phyloP scores from a whole-genome alignment of 1,140 invertebrate species.

The Rhyacophila brunnea region DNA sequence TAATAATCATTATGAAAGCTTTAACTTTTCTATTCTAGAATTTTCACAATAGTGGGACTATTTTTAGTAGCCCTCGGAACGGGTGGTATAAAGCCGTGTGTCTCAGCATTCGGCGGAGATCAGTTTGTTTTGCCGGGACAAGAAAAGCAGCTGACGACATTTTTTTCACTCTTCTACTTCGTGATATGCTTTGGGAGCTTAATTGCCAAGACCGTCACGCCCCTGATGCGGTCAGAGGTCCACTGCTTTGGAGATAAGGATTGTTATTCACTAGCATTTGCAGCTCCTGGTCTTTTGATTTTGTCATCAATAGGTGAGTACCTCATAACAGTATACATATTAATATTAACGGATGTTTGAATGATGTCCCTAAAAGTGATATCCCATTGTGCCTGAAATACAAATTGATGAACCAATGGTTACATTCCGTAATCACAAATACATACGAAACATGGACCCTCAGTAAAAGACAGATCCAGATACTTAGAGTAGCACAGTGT shows the following conservation, averaged over 20 bases:
- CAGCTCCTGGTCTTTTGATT: conserved; percentile 65
- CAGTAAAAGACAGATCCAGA: too few species aligned
- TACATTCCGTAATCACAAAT: too few species aligned
- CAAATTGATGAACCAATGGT: too few species aligned
- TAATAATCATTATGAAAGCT: neutral
- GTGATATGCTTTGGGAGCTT: conserved; percentile 66
- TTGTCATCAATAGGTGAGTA: conserved; percentile 57
- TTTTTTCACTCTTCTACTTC: conserved; percentile 72
- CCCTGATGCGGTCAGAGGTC: conserved; percentile 63
- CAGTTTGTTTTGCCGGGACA: conserved; percentile 72
- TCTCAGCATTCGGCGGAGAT: conserved; percentile 87
- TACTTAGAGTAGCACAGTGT: too few species aligned
- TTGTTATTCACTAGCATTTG: conserved; percentile 73
- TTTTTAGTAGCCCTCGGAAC: conserved; percentile 74
- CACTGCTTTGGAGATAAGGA: conserved; percentile 64
- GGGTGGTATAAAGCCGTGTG: conserved; percentile 90
- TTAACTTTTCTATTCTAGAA: conserved; percentile 42
- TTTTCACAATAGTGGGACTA: conserved; percentile 55
- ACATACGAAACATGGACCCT: too few species aligned
- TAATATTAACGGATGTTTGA: too few species aligned
- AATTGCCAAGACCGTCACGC: conserved; percentile 66
- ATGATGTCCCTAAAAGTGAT: too few species aligned
- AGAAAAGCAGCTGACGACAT: conserved; percentile 56
- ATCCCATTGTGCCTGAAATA: too few species aligned
- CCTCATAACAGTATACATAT: too few species aligned